Percentiles rank a stretch among this genome's conserved stretches.
Evolutionary conservation across 2,797 vertebrate genomes (phyloP).

Genomic region (Spondyliosoma cantharus): DNA sequence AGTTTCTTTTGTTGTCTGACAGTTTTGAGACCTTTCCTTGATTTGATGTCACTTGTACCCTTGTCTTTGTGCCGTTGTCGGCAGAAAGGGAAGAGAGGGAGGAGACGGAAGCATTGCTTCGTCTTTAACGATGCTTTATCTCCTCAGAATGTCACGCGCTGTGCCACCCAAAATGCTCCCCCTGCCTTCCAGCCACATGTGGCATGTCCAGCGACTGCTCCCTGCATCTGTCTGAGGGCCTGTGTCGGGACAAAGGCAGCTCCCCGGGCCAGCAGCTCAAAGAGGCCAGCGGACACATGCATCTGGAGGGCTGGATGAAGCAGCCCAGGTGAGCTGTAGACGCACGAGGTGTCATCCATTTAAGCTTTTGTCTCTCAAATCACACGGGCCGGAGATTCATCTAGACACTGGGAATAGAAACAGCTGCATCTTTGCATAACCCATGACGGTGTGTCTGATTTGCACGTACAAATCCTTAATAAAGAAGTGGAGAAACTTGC

Average conservation of each 20-base stretch:
- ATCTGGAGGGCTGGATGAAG: slow-evolving; percentile 98
- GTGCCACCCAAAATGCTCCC: slow-evolving; percentile 98
- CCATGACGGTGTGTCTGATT: neutral
- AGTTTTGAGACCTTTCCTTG: neutral
- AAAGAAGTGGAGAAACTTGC: neutral
- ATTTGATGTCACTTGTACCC: neutral
- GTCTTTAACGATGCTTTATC: slow-evolving; percentile 27
- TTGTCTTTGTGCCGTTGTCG: neutral
- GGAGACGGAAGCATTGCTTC: neutral
- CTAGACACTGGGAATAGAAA: neutral
- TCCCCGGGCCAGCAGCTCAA: slow-evolving; percentile 90
- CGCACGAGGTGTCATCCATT: neutral
- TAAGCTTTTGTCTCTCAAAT: neutral
- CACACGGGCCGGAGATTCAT: neutral
- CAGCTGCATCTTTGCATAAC: neutral
- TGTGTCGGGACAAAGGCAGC: slow-evolving; percentile 93
- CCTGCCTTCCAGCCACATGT: slow-evolving; percentile 96
- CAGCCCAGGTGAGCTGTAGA: slow-evolving; percentile 89
- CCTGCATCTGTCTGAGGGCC: slow-evolving; percentile 92
- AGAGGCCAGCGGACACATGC: slow-evolving; percentile 89
- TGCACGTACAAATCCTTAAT: neutral
- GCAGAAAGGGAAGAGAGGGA: neutral
- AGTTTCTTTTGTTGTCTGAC: neutral
- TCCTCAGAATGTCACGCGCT: slow-evolving; percentile 94
- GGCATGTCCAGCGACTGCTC: slow-evolving; percentile 95